Evolutionary conservation across 2,113 vertebrate species (phyloP).

Genomic region (Nothobranchius furzeri): DNA sequence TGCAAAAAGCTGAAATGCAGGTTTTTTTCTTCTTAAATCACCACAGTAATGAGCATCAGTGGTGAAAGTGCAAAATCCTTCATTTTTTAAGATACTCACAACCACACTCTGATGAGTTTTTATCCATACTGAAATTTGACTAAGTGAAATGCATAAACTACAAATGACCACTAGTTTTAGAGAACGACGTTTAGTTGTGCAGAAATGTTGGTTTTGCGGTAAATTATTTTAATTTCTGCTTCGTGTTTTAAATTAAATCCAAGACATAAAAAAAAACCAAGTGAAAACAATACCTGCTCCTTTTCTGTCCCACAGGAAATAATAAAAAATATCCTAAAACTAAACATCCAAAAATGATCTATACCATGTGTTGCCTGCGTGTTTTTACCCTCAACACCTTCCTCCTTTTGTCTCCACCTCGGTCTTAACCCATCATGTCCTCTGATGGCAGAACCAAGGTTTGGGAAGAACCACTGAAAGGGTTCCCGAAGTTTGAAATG

Average conservation of each 20-base stretch:
- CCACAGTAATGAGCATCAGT: conserved; percentile 33
- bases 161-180: too few relatives aligned
- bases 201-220: neutral
- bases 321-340: conserved; percentile 4
- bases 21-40: neutral
- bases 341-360: neutral
- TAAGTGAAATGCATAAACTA: too few relatives aligned
- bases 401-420: neutral
- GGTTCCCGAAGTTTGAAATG: conserved; percentile 17
- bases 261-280: neutral
- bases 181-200: neutral
- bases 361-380: neutral
- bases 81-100: conserved; percentile 50
- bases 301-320: neutral
- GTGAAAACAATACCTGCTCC: conserved; percentile 23
- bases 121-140: too few relatives aligned
- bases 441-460: conserved; percentile 1
- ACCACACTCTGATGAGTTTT: conserved; percentile 54
- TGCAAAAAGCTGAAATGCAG: conserved; percentile 9
- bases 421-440: neutral
- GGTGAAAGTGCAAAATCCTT: conserved; percentile 69
- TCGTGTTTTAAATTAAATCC: neutral
- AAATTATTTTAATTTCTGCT: too few relatives aligned
- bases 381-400: neutral
- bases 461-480: conserved; percentile 4